A percentile compares a stretch with the other conserved stretches of the same genome.
Conservation (phyloP, 2,888 invertebrate species). For the Hypsopygia costalis region DNA sequence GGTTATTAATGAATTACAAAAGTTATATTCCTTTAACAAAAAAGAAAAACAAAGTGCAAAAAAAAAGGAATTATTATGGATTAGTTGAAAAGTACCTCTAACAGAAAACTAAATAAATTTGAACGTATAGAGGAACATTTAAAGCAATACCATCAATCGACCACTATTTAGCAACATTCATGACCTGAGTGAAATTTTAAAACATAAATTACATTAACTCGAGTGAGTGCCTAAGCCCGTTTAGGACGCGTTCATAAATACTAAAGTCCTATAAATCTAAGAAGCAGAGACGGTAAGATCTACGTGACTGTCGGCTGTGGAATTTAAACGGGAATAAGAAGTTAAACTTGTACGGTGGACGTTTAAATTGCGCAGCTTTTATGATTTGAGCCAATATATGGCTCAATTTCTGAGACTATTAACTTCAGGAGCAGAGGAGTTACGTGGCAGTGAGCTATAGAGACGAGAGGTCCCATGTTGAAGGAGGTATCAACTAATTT, state of each 20-base stretch:
- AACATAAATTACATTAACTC: conserved; percentile 5
- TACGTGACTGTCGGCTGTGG: conserved; percentile 47
- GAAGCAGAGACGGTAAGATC: conserved; percentile 47
- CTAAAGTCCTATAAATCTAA: conserved; percentile 51
- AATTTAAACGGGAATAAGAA: conserved; percentile 46
- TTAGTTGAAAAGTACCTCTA: too few relatives aligned
- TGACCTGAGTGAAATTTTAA: not conserved
- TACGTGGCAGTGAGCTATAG: conserved; percentile 45
- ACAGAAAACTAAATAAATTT: too few relatives aligned
- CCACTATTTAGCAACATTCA: too few relatives aligned
- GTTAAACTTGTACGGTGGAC: not conserved
- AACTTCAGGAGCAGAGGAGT: conserved; percentile 37
- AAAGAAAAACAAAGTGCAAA: too few relatives aligned
- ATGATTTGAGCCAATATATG: not conserved
- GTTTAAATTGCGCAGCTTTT: not conserved
- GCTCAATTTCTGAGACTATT: not conserved
- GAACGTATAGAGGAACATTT: too few relatives aligned
- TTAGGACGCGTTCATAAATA: conserved; percentile 47
- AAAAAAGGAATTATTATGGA: too few relatives aligned
- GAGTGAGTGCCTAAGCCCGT: conserved; percentile 12
- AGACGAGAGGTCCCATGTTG: conserved; percentile 36
- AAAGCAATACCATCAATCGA: too few relatives aligned
- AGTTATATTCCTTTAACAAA: too few relatives aligned
- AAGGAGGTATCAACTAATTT: too few relatives aligned
- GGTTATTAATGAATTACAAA: too few relatives aligned